Evolutionary conservation across 1,140 invertebrate species (phyloP).

Genomic region (Solenopsis invicta): DNA sequence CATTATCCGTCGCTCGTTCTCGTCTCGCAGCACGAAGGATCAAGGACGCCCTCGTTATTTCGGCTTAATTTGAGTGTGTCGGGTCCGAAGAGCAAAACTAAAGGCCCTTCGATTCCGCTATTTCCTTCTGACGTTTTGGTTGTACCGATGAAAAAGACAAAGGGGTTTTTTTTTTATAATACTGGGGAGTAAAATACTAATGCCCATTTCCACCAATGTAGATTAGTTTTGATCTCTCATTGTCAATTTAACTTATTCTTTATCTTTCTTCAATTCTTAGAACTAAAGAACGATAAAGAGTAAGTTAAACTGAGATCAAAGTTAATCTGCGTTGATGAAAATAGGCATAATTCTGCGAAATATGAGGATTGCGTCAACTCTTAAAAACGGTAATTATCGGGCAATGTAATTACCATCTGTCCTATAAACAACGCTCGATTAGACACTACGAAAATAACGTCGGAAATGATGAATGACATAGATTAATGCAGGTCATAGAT

Average conservation of each 20-base stretch:
- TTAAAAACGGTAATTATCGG: background rate
- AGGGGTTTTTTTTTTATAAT: background rate
- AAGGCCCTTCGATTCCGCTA: background rate
- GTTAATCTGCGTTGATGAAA: no score
- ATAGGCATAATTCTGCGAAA: background rate
- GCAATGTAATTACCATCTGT: background rate
- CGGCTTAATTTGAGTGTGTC: background rate
- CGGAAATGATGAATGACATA: slow-evolving; percentile 1
- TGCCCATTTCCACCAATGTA: no score
- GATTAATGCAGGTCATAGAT: slow-evolving; percentile 54
- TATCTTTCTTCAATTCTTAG: no score
- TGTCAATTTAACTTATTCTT: no score
- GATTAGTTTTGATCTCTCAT: background rate
- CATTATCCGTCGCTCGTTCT: slow-evolving; percentile 46
- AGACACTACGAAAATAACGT: background rate
- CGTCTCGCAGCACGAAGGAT: background rate
- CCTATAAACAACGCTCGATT: background rate
- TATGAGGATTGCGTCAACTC: background rate
- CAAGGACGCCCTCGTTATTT: slow-evolving; percentile 32
- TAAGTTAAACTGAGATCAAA: no score
- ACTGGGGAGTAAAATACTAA: background rate
- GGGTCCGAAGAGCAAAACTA: background rate
- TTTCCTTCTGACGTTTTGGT: background rate
- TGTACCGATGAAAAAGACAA: background rate
- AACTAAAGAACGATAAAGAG: no score